phyloP scores from a whole-genome alignment of 2,888 invertebrate species.

The Cephonodes hylas region DNA sequence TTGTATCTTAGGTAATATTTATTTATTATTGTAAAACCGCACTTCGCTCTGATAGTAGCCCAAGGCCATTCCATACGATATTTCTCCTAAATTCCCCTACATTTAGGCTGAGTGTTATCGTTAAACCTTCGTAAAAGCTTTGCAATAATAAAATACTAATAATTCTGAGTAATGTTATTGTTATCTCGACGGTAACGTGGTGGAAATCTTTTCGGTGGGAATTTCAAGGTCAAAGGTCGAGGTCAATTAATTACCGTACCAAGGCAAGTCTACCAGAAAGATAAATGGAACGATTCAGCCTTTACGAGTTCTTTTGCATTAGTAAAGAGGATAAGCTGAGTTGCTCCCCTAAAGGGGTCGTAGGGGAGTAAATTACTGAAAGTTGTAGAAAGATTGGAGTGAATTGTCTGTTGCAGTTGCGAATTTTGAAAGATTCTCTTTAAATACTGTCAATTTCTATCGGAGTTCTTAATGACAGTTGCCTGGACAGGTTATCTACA shows the following conservation, averaged over 20 bases:
- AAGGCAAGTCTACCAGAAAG: background rate
- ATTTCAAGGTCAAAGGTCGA: conserved; percentile 4
- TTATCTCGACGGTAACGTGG: conserved; percentile 2
- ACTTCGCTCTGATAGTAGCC: background rate
- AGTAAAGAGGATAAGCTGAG: background rate
- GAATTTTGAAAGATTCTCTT: too few relatives aligned
- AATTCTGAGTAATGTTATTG: background rate
- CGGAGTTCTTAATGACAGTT: too few relatives aligned
- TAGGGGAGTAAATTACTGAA: background rate
- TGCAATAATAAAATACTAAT: background rate
- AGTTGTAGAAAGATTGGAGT: too few relatives aligned
- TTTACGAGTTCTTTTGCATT: background rate
- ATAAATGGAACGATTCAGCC: background rate
- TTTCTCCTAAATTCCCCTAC: background rate
- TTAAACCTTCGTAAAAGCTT: background rate
- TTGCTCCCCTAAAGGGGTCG: background rate
- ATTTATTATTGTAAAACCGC: too few relatives aligned
- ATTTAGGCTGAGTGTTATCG: background rate
- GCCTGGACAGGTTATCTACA: too few relatives aligned
- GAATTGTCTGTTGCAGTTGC: too few relatives aligned
- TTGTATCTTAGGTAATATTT: too few relatives aligned
- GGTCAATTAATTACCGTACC: background rate
- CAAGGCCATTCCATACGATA: too few relatives aligned
- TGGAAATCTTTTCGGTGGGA: background rate
- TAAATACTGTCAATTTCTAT: too few relatives aligned